These are phyloP conservation scores for Cecropterus lyciades DNA, from an alignment of 1,140 invertebrate species.

Conservation along the genomic window DNA sequence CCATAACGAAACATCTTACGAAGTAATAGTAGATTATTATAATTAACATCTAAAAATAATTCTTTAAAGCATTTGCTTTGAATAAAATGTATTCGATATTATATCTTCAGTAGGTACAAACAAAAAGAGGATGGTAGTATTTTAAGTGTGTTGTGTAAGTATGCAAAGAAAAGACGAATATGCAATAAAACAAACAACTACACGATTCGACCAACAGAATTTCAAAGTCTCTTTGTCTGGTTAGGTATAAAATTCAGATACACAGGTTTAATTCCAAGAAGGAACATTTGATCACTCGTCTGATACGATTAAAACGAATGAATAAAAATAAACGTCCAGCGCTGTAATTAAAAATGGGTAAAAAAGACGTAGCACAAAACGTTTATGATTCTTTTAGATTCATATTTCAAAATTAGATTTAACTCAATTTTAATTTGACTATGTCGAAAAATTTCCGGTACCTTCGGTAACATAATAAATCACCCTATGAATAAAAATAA, in stretches of 20 bases:
- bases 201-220: conserved; percentile 9
- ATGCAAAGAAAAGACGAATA: conserved; percentile 10
- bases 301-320: conserved; percentile 52
- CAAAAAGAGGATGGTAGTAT: background rate
- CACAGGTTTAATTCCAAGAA: conserved; percentile 48
- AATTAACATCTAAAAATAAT: too few species aligned
- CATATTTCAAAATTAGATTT: background rate
- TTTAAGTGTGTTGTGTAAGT: background rate
- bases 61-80: too few species aligned
- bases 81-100: too few species aligned
- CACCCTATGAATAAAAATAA: background rate
- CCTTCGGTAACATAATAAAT: background rate
- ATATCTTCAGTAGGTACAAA: too few species aligned
- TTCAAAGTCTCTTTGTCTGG: conserved; percentile 20
- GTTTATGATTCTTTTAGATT: background rate
- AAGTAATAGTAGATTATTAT: too few species aligned
- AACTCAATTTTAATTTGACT: background rate
- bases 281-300: conserved; percentile 52
- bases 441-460: background rate
- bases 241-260: conserved; percentile 19
- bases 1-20: too few species aligned
- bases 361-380: conserved; percentile 19
- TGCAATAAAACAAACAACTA: conserved; percentile 19
- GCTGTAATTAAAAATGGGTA: conserved; percentile 39
- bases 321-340: conserved; percentile 31